These are phyloP conservation scores for Graphium colonna DNA, from an alignment of 2,888 invertebrate genomes.

Conservation along the genomic window DNA sequence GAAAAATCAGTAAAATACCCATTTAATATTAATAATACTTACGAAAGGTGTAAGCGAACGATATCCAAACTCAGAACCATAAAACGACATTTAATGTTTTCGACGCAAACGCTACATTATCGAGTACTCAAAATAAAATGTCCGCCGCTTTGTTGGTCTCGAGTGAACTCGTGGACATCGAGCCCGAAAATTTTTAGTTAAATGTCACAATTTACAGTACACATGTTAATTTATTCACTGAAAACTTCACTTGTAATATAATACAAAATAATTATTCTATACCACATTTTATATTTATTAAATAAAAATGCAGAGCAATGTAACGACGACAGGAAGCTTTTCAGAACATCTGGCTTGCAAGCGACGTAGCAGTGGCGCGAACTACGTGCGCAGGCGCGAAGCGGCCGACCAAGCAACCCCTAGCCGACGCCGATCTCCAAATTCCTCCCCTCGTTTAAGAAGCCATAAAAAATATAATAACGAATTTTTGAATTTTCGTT, in stretches of 20 bases:
- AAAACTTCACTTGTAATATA: conserved; percentile 60
- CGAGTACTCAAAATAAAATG: conserved; percentile 81
- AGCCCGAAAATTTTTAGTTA: conserved; percentile 69
- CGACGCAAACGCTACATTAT: conserved; percentile 80
- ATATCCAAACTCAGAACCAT: conserved; percentile 74
- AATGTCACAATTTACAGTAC: conserved; percentile 59
- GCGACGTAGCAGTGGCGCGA: conserved; percentile 80
- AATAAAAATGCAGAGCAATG: conserved; percentile 64
- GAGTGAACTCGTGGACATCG: conserved; percentile 79
- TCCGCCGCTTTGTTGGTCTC: conserved; percentile 81
- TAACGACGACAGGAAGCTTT: conserved; percentile 76
- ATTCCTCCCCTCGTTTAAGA: conserved; percentile 70
- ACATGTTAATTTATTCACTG: conserved; percentile 66
- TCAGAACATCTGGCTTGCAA: conserved; percentile 79
- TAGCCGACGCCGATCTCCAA: conserved; percentile 64
- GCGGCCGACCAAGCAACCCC: conserved; percentile 63
- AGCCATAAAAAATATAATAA: conserved; percentile 73
- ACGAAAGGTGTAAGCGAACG: conserved; percentile 78
- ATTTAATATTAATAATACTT: conserved; percentile 57
- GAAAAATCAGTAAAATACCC: conserved; percentile 46
- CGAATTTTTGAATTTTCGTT: conserved; percentile 73
- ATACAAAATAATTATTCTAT: conserved; percentile 60
- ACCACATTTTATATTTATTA: conserved; percentile 68
- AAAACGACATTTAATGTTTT: conserved; percentile 78
- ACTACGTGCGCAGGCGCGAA: conserved; percentile 78